A percentile compares a stretch with the other conserved stretches of the same genome.
phyloP scores from a whole-genome alignment of 2,113 vertebrate species.

The Verasper variegatus region DNA sequence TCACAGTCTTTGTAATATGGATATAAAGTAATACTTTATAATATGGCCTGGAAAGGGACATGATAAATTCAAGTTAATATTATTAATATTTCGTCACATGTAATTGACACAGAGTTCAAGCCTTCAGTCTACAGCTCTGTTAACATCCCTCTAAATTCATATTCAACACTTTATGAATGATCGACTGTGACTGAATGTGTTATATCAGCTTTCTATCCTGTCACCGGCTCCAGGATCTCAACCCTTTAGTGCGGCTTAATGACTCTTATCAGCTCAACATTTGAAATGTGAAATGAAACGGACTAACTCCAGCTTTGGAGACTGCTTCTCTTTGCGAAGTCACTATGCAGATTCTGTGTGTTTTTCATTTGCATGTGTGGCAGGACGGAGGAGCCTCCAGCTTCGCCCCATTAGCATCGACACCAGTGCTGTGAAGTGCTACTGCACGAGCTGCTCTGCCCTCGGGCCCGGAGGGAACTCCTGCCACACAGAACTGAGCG shows the following conservation, averaged over 20 bases:
- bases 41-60: too few species aligned
- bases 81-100: too few species aligned
- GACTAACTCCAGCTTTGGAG: constrained; percentile 21
- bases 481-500: constrained; percentile 4
- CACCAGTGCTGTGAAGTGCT: constrained; percentile 52
- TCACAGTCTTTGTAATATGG: too few species aligned
- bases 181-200: too few species aligned
- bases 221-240: not conserved
- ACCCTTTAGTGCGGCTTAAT: not conserved
- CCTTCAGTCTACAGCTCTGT: too few species aligned
- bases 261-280: constrained; percentile 3
- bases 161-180: too few species aligned
- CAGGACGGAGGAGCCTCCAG: not conserved
- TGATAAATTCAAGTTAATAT: too few species aligned
- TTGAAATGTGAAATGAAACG: constrained; percentile 26
- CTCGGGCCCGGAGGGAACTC: constrained; percentile 11
- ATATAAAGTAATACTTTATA: too few species aligned
- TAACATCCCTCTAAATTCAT: too few species aligned
- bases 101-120: too few species aligned
- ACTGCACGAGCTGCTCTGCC: constrained; percentile 45
- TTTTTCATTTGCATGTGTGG: constrained; percentile 60
- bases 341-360: constrained; percentile 48
- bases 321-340: constrained; percentile 1
- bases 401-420: constrained; percentile 57
- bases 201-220: too few species aligned